Percentiles rank a stretch among this genome's conserved stretches.
These are phyloP conservation scores for Pollenia labialis DNA, from an alignment of 2,888 invertebrate species.

Conservation along the genomic window DNA sequence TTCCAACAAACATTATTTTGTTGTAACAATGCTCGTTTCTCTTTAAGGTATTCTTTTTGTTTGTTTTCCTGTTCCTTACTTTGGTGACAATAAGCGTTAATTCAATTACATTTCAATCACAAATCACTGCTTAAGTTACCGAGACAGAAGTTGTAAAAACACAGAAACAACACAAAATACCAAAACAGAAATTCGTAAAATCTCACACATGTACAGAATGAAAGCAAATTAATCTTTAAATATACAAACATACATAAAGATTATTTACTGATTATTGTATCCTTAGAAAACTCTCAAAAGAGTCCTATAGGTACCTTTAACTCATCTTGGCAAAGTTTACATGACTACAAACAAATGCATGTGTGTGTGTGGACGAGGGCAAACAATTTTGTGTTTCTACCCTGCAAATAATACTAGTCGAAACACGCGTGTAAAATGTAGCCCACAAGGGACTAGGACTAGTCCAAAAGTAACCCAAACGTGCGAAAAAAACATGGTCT, in stretches of 20 bases:
- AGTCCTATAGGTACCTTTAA: slow-evolving; percentile 22
- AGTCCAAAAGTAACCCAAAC: too few species aligned
- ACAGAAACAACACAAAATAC: background rate
- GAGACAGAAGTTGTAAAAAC: slow-evolving; percentile 9
- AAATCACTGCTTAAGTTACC: slow-evolving; percentile 56
- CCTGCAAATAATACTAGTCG: too few species aligned
- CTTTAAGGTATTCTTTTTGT: background rate
- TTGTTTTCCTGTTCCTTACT: background rate
- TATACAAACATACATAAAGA: background rate
- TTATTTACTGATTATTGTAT: slow-evolving; percentile 15
- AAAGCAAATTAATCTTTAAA: slow-evolving; percentile 15
- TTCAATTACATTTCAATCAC: slow-evolving; percentile 60
- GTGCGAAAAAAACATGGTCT: too few species aligned
- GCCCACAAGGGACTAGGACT: too few species aligned
- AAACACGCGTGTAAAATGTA: too few species aligned
- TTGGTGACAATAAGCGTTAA: slow-evolving; percentile 45
- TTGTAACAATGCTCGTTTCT: background rate
- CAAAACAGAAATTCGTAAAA: background rate
- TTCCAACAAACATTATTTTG: slow-evolving; percentile 21
- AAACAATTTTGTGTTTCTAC: too few species aligned
- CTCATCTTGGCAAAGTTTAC: background rate
- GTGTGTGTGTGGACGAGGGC: background rate
- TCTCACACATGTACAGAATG: background rate
- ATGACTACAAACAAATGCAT: too few species aligned
- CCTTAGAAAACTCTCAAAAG: slow-evolving; percentile 16